Conservation (phyloP, 2,113 vertebrate genomes). For the Chiloscyllium plagiosum region DNA sequence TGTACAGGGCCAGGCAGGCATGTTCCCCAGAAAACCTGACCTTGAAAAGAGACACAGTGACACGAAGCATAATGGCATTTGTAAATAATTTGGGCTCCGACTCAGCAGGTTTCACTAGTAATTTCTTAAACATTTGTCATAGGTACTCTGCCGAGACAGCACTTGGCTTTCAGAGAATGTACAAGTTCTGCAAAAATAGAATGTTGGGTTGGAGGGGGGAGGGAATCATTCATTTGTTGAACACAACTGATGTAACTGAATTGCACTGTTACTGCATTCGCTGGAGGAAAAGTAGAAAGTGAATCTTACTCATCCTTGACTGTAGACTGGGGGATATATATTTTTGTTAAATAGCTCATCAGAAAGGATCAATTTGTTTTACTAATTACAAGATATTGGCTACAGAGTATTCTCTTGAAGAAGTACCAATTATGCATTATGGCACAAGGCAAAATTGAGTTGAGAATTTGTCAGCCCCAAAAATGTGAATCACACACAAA, state of each 20-base stretch:
- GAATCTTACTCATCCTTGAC: background rate
- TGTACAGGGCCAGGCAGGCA: background rate
- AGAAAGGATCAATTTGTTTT: background rate
- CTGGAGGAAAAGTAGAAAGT: background rate
- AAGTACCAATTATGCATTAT: background rate
- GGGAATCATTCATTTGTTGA: background rate
- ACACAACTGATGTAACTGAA: background rate
- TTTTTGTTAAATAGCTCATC: background rate
- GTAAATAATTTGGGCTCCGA: background rate
- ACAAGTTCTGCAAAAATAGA: slow-evolving; percentile 6
- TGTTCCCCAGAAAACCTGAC: background rate
- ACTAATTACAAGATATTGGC: background rate
- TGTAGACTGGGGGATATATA: background rate
- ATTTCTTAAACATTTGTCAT: slow-evolving; percentile 26
- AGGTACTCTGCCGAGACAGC: background rate
- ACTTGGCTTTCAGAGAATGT: background rate
- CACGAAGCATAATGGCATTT: background rate
- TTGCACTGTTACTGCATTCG: background rate
- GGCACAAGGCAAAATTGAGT: background rate
- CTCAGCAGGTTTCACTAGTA: slow-evolving; percentile 15
- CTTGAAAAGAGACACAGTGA: background rate
- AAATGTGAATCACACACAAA: background rate
- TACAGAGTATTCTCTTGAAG: background rate
- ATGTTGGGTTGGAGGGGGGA: background rate
- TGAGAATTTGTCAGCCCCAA: background rate